These are phyloP conservation scores for Lutjanus campechanus DNA, from an alignment of 2,797 vertebrate genomes.

Conservation along the genomic window DNA sequence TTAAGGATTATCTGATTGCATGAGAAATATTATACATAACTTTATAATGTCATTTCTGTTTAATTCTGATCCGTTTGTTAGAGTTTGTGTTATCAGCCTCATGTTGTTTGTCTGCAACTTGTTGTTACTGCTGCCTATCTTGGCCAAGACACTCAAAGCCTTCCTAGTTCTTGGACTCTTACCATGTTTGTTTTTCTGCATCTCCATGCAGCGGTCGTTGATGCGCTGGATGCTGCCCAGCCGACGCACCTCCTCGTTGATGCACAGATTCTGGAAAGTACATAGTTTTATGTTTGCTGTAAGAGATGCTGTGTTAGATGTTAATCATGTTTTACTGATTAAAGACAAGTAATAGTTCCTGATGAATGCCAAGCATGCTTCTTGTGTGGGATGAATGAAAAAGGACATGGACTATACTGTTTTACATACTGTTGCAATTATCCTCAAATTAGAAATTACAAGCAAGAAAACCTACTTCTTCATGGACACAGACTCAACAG, in stretches of 20 bases:
- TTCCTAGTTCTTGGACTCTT: slow-evolving; percentile 31
- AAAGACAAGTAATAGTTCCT: not conserved
- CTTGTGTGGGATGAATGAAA: not conserved
- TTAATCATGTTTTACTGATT: not conserved
- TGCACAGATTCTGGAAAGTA: slow-evolving; percentile 90
- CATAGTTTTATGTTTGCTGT: not conserved
- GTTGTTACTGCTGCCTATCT: not conserved
- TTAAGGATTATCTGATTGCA: not conserved
- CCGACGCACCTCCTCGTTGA: slow-evolving; percentile 91
- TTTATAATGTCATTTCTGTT: not conserved
- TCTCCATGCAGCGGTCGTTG: slow-evolving; percentile 95
- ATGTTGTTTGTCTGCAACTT: not conserved
- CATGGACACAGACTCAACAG: not conserved
- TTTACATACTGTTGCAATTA: not conserved
- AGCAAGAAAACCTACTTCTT: not conserved
- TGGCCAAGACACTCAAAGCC: not conserved
- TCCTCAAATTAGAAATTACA: not conserved
- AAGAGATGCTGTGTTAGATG: not conserved
- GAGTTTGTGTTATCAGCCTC: not conserved
- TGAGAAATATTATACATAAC: not conserved
- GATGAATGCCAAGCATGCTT: not conserved
- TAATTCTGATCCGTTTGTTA: slow-evolving; percentile 1
- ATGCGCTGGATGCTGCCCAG: slow-evolving; percentile 91
- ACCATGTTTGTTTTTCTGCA: slow-evolving; percentile 96
- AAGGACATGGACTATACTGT: not conserved